These are phyloP conservation scores for Pipra filicauda DNA, from an alignment of 2,113 vertebrate species.

Conservation along the genomic window DNA sequence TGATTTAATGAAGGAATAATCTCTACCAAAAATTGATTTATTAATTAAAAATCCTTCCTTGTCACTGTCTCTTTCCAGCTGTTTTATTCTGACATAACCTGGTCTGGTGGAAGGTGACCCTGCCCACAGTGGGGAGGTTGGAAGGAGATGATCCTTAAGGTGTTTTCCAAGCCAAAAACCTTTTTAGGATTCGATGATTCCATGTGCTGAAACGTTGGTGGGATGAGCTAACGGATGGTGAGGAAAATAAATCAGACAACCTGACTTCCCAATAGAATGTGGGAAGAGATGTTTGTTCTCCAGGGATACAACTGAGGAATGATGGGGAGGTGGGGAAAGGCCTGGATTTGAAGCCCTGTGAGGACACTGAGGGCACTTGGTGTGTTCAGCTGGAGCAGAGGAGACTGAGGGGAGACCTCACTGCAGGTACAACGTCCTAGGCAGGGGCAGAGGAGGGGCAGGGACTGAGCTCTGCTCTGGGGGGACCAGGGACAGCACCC, in stretches of 20 bases:
- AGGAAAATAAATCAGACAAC: neutral
- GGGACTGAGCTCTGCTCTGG: neutral
- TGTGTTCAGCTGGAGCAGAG: neutral
- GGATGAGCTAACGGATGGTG: neutral
- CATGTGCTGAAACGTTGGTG: neutral
- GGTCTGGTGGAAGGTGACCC: neutral
- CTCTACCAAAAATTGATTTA: neutral
- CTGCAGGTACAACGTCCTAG: neutral
- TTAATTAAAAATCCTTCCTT: neutral
- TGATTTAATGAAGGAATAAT: neutral
- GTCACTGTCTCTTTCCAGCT: neutral
- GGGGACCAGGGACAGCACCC: neutral
- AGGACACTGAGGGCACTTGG: neutral
- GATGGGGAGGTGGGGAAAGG: no score
- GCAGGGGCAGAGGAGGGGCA: neutral
- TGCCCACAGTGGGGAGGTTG: neutral
- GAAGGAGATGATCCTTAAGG: neutral
- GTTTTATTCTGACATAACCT: neutral
- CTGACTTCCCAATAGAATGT: neutral
- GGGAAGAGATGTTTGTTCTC: neutral
- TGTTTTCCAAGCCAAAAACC: neutral
- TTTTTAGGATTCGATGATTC: neutral
- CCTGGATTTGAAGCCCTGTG: neutral
- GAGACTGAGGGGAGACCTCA: neutral
- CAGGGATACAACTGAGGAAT: fast-evolving